These are phyloP conservation scores for Aldrovandia affinis DNA, from an alignment of 2,797 vertebrate species.

Conservation along the genomic window DNA sequence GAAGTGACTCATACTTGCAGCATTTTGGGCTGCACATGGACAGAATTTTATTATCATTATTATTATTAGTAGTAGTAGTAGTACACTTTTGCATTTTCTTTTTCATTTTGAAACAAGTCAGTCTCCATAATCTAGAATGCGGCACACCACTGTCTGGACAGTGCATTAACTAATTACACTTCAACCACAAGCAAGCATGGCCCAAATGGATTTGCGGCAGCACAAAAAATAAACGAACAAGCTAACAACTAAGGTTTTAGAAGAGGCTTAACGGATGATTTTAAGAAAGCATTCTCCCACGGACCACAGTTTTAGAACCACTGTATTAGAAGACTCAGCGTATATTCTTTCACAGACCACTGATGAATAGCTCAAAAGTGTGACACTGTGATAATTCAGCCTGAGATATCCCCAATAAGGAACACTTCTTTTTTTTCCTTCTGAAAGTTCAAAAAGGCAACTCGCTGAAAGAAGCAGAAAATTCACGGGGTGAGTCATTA, in stretches of 20 bases:
- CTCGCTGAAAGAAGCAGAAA: background rate
- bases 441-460: background rate
- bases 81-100: background rate
- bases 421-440: background rate
- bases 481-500: slow-evolving; percentile 28
- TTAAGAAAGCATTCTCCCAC: background rate
- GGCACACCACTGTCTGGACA: background rate
- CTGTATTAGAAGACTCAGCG: background rate
- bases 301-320: background rate
- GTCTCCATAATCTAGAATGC: background rate
- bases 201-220: background rate
- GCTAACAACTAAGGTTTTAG: background rate
- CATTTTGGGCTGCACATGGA: background rate
- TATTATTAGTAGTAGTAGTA: background rate
- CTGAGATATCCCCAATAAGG: background rate
- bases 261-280: background rate
- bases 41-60: background rate
- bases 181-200: background rate
- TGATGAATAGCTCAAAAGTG: background rate
- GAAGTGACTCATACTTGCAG: background rate
- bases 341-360: background rate
- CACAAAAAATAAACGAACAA: background rate
- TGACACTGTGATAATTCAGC: background rate
- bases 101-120: background rate
- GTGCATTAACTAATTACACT: background rate